A percentile compares a stretch with the other conserved stretches of the same genome.
phyloP scores from a whole-genome alignment of 2,888 invertebrate species.

The Acrocyrtus sp. region DNA sequence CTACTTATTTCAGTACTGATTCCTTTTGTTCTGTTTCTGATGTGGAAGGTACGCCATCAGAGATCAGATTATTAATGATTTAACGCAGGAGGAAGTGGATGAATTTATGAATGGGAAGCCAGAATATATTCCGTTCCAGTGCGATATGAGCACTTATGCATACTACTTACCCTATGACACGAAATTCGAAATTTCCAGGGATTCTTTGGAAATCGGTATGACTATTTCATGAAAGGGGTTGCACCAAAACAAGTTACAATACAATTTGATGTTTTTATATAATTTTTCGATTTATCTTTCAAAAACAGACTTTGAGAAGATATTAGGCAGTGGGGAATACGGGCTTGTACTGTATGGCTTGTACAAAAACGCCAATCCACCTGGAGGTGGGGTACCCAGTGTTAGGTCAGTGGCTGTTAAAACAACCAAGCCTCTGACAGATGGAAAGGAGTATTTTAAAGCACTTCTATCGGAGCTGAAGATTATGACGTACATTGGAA shows the following conservation, averaged over 20 bases:
- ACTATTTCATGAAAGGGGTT: not conserved
- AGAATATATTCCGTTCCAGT: conserved; percentile 48
- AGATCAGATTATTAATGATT: conserved; percentile 19
- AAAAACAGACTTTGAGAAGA: conserved; percentile 37
- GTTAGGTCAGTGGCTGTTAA: conserved; percentile 48
- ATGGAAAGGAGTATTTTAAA: conserved; percentile 36
- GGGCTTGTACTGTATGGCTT: conserved; percentile 45
- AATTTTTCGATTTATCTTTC: not conserved
- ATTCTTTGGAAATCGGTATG: conserved; percentile 44
- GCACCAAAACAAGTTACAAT: not conserved
- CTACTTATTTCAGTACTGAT: conserved; percentile 24
- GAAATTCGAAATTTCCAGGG: conserved; percentile 40
- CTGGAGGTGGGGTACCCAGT: not conserved
- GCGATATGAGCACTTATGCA: conserved; percentile 55
- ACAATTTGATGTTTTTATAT: not conserved
- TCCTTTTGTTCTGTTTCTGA: conserved; percentile 39
- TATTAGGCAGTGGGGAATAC: conserved; percentile 47
- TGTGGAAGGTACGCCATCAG: conserved; percentile 41
- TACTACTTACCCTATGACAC: conserved; percentile 50
- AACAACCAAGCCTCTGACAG: conserved; percentile 41
- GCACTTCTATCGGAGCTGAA: conserved; percentile 52
- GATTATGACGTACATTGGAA: conserved; percentile 53
- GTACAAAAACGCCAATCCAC: conserved; percentile 31
- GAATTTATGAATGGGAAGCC: conserved; percentile 48
- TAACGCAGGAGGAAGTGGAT: conserved; percentile 44